A percentile compares a stretch with the other conserved stretches of the same genome.
Evolutionary conservation across 2,888 invertebrate genomes (phyloP).

Genomic region (Hyposoter dolosus): DNA sequence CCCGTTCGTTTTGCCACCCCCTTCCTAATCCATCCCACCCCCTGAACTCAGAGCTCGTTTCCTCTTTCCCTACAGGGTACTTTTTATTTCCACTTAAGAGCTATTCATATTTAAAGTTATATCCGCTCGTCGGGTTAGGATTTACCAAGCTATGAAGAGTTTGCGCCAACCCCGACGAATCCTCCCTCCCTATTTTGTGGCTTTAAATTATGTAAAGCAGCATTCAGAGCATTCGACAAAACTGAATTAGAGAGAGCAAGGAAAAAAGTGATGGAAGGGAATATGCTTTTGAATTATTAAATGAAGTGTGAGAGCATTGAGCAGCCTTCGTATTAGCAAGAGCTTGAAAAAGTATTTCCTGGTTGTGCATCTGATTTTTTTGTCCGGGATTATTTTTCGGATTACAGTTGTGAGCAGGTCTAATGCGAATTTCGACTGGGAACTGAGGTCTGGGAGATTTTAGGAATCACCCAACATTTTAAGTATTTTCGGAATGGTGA

Average conservation of each 20-base stretch:
- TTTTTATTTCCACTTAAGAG: constrained; percentile 78
- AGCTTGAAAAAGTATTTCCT: constrained; percentile 28
- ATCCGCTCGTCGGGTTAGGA: constrained; percentile 69
- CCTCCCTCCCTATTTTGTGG: not conserved
- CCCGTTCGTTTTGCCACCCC: constrained; percentile 36
- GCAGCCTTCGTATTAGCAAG: not conserved
- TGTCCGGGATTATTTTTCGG: not conserved
- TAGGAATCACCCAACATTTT: not conserved
- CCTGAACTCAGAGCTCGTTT: constrained; percentile 26
- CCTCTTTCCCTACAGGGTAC: constrained; percentile 60
- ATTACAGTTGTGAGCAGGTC: not conserved
- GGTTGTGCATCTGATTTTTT: not conserved
- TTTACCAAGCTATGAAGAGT: constrained; percentile 52
- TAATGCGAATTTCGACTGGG: not conserved
- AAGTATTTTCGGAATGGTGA: not conserved
- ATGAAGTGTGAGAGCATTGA: constrained; percentile 34
- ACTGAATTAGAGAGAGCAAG: constrained; percentile 19
- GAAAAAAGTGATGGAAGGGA: constrained; percentile 22
- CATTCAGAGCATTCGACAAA: constrained; percentile 60
- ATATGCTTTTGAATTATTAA: constrained; percentile 65
- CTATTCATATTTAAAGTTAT: constrained; percentile 79
- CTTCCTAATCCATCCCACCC: constrained; percentile 5
- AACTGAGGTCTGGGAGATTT: not conserved
- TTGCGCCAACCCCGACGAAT: constrained; percentile 34
- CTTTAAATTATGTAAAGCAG: constrained; percentile 73